phyloP scores from a whole-genome alignment of 2,113 vertebrate species.

The Ptychochromis oligacanthus region DNA sequence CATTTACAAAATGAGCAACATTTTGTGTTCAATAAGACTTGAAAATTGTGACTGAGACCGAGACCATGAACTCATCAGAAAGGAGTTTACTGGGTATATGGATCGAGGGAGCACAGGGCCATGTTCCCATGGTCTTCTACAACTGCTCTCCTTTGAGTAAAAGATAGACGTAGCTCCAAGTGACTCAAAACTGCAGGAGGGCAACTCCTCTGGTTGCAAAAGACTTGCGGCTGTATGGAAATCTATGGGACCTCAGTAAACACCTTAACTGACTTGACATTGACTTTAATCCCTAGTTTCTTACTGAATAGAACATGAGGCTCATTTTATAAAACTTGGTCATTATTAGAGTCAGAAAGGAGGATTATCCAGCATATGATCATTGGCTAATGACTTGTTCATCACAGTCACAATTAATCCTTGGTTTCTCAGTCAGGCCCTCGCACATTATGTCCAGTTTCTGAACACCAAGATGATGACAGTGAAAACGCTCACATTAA shows the following conservation, averaged over 20 bases:
- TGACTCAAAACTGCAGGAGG: too few relatives aligned
- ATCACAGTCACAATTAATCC: too few relatives aligned
- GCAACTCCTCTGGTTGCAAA: too few relatives aligned
- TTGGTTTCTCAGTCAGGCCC: neutral
- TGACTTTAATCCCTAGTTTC: neutral
- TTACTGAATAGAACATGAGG: neutral
- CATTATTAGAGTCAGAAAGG: neutral
- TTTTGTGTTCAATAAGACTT: neutral
- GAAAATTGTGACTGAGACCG: rapidly evolving
- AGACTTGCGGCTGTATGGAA: neutral
- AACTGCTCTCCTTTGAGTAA: neutral
- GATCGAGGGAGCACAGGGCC: neutral
- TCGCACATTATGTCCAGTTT: neutral
- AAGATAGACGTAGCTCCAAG: neutral
- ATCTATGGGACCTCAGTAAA: neutral
- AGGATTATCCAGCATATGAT: neutral
- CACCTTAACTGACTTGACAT: too few relatives aligned
- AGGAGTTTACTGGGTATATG: neutral
- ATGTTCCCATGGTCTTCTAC: neutral
- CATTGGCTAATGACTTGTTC: rapidly evolving
- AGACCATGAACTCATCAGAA: neutral
- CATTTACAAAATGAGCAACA: neutral
- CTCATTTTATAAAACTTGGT: neutral
- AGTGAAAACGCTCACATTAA: neutral
- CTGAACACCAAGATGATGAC: neutral